These are phyloP conservation scores for Poeciliopsis gracilis DNA, from an alignment of 2,797 vertebrate species.

Conservation along the genomic window DNA sequence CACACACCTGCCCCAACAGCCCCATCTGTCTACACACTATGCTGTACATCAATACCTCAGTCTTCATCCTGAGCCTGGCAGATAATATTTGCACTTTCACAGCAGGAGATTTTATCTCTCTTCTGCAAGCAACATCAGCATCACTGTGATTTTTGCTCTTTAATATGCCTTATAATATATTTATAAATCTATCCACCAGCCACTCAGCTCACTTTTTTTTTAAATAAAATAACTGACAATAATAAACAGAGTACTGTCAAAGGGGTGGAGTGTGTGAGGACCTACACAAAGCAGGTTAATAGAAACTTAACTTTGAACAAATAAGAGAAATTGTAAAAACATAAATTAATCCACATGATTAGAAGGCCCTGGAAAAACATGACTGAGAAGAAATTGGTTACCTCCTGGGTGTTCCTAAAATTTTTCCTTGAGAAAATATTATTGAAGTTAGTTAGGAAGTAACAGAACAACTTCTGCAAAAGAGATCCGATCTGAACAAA, in stretches of 20 bases:
- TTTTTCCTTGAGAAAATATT: not conserved
- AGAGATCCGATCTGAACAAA: not conserved
- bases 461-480: not conserved
- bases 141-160: constrained; percentile 25
- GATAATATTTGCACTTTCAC: constrained; percentile 36
- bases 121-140: constrained; percentile 14
- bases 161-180: constrained; percentile 2
- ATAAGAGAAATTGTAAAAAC: not conserved
- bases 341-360: not conserved
- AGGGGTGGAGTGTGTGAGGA: not conserved
- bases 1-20: constrained; percentile 3
- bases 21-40: constrained; percentile 39
- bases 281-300: not conserved
- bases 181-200: constrained; percentile 4
- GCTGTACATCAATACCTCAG: constrained; percentile 14
- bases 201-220: not conserved
- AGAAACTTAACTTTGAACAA: not conserved
- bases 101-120: constrained; percentile 43
- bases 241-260: not conserved
- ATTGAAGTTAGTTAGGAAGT: not conserved
- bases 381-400: not conserved
- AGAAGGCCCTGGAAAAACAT: not conserved
- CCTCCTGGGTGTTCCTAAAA: not conserved
- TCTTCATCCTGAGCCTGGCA: constrained; percentile 41
- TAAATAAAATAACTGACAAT: constrained; percentile 4